Evolutionary conservation across 2,888 invertebrate species (phyloP), one percentile per base, ranked within the genome.

Genomic region (Corbicula japonica): DNA sequence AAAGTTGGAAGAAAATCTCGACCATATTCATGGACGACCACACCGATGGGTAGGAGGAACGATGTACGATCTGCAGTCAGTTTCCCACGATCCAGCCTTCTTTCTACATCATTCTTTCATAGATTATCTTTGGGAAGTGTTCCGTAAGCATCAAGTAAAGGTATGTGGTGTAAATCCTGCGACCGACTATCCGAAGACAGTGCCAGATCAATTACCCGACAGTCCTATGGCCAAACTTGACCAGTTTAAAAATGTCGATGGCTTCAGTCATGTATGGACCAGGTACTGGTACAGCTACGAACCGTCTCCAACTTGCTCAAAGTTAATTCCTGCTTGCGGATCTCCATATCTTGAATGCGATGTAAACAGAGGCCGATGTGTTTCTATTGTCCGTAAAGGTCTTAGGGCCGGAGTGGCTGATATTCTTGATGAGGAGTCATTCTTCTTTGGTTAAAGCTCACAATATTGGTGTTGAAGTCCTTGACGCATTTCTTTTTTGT

Each of bases 91-190:
- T 41, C 86, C 86, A 1, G 44, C 82, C 34, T 88, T 87, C 76
- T 88, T 84, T 76, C 28, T 88, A 15, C 83, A 86, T 56, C 86
- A 87, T 62, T 75, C 86, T 2, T 87, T 80, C 61, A 82, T 87
- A 21, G 88, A 88, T 69, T 80, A 84, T 68, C 58, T 87, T 15
- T 87, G 86, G 86, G n/a, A n/a, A n/a, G n/a, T n/a, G n/a, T n/a
- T n/a, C n/a, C n/a, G n/a, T n/a, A 56, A 23, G 23, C n/a, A 44
- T 10, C 75, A 76, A 46, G 28, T 10, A 8, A 6, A 10, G 2
- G 30, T 26, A 1, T 73, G 73, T 41, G 60, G 50, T 30, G 56
- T 75, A 4, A 61, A 83, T 35, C 80, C 80, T 0, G 32, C 15
- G 0, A 72, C 66, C 5, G 76, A 83, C 54, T 83, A 72, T 38